These are phyloP conservation scores for Perognathus longimembris DNA, from an alignment of 2,113 vertebrate genomes.

Conservation along the genomic window DNA sequence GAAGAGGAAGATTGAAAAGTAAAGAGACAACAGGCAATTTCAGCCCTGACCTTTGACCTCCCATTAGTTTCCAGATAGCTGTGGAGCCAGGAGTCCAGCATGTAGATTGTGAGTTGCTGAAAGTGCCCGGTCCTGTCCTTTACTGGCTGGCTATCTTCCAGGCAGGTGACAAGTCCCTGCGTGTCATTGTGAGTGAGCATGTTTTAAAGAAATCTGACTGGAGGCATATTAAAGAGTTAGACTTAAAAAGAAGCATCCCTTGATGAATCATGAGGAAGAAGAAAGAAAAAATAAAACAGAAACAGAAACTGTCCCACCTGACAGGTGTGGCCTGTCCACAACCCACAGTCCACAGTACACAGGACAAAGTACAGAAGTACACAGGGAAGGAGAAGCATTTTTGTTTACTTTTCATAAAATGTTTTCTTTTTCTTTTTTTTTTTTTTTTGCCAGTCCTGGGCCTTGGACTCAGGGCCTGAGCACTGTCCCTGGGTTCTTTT, in stretches of 20 bases:
- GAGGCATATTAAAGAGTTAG: background rate
- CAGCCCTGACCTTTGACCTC: background rate
- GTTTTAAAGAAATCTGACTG: background rate
- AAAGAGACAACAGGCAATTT: background rate
- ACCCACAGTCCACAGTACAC: no score
- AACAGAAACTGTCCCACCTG: constrained; percentile 30
- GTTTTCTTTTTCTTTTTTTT: no score
- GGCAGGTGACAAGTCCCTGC: background rate
- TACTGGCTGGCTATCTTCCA: background rate
- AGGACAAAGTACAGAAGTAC: background rate
- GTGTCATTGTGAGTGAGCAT: background rate
- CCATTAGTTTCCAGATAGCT: background rate
- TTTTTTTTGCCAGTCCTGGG: no score
- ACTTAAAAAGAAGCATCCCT: background rate
- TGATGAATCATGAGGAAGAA: background rate
- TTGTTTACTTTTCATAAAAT: background rate
- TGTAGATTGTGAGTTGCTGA: background rate
- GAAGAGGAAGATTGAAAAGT: background rate
- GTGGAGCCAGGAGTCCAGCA: background rate
- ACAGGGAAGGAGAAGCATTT: background rate
- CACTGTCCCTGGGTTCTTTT: no score
- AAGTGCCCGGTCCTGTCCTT: background rate
- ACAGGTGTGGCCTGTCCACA: background rate
- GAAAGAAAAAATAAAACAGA: background rate
- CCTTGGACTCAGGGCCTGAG: no score